Evolutionary conservation across 2,888 invertebrate genomes (phyloP).

Genomic region (Halictus quadricinctus): DNA sequence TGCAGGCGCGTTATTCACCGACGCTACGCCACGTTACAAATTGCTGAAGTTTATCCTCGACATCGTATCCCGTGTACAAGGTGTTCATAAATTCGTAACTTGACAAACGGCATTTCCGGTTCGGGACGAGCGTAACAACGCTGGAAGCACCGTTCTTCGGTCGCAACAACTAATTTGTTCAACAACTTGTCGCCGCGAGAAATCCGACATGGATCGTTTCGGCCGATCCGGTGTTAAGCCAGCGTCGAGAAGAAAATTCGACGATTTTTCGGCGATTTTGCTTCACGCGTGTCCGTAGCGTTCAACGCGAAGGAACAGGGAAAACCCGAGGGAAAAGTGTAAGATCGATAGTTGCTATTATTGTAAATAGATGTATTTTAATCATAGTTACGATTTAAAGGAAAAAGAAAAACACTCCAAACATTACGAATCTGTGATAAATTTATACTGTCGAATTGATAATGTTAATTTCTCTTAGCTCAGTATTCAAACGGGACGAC

Average conservation of each 20-base stretch:
- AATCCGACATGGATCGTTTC: not conserved
- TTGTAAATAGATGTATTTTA: slow-evolving; percentile 73
- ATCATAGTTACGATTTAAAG: slow-evolving; percentile 54
- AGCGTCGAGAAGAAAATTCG: not conserved
- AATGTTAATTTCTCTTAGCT: slow-evolving; percentile 72
- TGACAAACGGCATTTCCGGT: slow-evolving; percentile 34
- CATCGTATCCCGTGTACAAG: not conserved
- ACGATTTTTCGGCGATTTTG: not conserved
- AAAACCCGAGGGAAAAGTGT: not conserved
- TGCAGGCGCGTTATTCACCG: slow-evolving; percentile 6
- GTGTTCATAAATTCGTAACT: slow-evolving; percentile 37
- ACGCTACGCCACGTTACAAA: not conserved
- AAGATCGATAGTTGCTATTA: slow-evolving; percentile 36
- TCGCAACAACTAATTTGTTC: not conserved
- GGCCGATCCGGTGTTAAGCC: not conserved
- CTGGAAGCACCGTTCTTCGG: not conserved
- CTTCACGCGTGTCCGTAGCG: not conserved
- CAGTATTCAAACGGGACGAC: slow-evolving; percentile 63
- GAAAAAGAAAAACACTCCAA: slow-evolving; percentile 53
- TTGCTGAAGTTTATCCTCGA: not conserved
- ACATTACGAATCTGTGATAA: slow-evolving; percentile 78
- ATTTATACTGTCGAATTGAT: slow-evolving; percentile 76
- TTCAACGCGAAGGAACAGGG: not conserved
- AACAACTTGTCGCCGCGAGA: too few relatives aligned
- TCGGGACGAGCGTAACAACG: slow-evolving; percentile 12